Evolutionary conservation across 2,113 vertebrate genomes (phyloP), one percentile per base, ranked within the genome.

Genomic region (Oreochromis spilurus): DNA sequence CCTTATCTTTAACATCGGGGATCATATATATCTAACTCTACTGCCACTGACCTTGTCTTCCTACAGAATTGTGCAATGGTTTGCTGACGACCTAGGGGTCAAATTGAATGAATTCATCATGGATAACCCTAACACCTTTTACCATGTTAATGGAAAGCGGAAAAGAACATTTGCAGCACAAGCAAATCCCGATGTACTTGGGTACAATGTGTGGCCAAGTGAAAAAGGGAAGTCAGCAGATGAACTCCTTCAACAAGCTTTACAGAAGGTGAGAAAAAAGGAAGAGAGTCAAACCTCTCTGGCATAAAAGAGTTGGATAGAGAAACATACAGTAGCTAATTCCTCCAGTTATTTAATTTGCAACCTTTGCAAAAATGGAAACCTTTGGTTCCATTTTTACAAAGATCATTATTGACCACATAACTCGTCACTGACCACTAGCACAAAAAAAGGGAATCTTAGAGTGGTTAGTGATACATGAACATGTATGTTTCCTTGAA

Each of bases 51-150:
- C 11, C 0, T 36, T 7, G 1, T 83, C 14, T 84, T 4, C 24
- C 8, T 7, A 77, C 79, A 94, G 91, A 4, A 92, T 94, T 2
- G 85, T 92, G 19, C 81, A 0, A 1, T 83, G 62, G 87, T 89
- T 88, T 24, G 40, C 36, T 11, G 1, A 48, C 1, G 1, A 31
- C 3, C 72, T 92, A 16, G 38, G 21, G 1, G 7, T 94, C 6
- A 77, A 88, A 19, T 21, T 91, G 5, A 88, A 79, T 19, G 0
- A 12, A 2, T 94, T 92, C 11, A 7, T 6, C 11, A 90, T 91
- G 83, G 53, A 81, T 3, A 82, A 94, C 79, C 1, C 1, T 0
- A 90, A 94, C 81, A 91, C 91, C 5, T 94, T 82, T 19, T 89
- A 89, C 87, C 14, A 81, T 29, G 75, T 92, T 2, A 82, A 86